Evolutionary conservation across 1,140 invertebrate genomes (phyloP), one percentile per base, ranked within the genome.

Genomic region (Pseudomyrmex gracilis): DNA sequence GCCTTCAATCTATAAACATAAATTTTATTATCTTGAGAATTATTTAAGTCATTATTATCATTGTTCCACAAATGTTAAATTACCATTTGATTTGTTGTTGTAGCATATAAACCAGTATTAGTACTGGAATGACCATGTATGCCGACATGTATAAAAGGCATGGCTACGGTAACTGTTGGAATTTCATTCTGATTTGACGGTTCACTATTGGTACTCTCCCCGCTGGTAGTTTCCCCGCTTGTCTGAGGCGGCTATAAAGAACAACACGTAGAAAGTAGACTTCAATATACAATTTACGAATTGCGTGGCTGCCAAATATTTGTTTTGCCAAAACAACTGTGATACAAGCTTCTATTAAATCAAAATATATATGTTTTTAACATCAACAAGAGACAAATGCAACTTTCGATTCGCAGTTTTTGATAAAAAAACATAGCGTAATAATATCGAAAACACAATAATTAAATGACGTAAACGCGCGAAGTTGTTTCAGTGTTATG

Each of bases 151-250:
- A 82, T 57, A n/a, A 82, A 78, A 9, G 92, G 91, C 57, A 92
- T 67, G 47, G 87, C 85, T 7, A 93, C 90, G 12, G 89, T 92
- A 66, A 91, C 84, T 0, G 84, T 74, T 58, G 91, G 83, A 68
- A 91, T 67, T 80, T 86, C 90, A 68, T 60, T 87, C 47, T 43
- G 77, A 15, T 24, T 43, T 13, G 85, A 88, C 49, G 85, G 55
- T 71, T 88, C 90, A 34, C 68, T 83, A 45, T 58, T 84, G 22
- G 85, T 53, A 70, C 34, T 34, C 34, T 34, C 34, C 34, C 34
- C 34, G 7, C 34, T 34, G 34, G 5, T 34, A 34, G 34, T 34
- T 34, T 84, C 80, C 67, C 58, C 78, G 57, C 61, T 86, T 58
- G 64, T 20, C 60, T 86, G 89, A 51, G 82, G 77, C 17, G 71